A percentile compares a stretch with the other conserved stretches of the same genome.
Evolutionary conservation across 2,888 invertebrate genomes (phyloP).

Genomic region (Calameuta filiformis): DNA sequence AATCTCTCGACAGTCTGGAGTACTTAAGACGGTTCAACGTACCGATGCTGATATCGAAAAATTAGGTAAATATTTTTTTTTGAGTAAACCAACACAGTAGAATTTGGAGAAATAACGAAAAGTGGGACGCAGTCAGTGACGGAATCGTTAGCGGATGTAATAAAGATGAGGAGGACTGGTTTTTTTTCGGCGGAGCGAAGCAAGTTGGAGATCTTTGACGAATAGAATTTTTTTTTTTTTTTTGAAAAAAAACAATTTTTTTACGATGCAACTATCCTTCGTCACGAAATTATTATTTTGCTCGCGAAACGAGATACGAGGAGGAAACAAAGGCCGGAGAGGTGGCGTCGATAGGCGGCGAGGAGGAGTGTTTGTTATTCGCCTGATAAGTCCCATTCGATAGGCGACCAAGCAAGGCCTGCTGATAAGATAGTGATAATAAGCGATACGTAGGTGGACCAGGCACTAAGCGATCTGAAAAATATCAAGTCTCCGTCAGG

Average conservation of each 20-base stretch:
- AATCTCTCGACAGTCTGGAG: not conserved
- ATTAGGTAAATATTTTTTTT: not conserved
- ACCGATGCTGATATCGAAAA: not conserved
- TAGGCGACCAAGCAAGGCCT: constrained; percentile 20
- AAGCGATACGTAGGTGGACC: not conserved
- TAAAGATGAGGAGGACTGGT: no score
- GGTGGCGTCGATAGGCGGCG: constrained; percentile 4
- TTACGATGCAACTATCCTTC: not conserved
- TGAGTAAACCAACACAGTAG: not conserved
- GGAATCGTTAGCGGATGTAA: not conserved
- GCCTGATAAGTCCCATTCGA: constrained; percentile 30
- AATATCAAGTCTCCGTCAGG: not conserved
- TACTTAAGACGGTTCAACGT: not conserved
- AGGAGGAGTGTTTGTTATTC: constrained; percentile 14
- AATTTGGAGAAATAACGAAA: not conserved
- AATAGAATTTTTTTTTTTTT: not conserved
- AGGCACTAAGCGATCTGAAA: not conserved
- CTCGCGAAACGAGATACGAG: not conserved
- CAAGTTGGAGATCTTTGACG: not conserved
- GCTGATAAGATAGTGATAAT: constrained; percentile 26
- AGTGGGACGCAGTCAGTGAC: not conserved
- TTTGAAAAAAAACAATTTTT: no score
- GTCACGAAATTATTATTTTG: not conserved
- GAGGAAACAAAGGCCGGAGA: not conserved
- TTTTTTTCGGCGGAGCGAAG: no score